A percentile compares a stretch with the other conserved stretches of the same genome.
Conservation (phyloP, 2,888 invertebrate species). For the Leistus spinibarbis region DNA sequence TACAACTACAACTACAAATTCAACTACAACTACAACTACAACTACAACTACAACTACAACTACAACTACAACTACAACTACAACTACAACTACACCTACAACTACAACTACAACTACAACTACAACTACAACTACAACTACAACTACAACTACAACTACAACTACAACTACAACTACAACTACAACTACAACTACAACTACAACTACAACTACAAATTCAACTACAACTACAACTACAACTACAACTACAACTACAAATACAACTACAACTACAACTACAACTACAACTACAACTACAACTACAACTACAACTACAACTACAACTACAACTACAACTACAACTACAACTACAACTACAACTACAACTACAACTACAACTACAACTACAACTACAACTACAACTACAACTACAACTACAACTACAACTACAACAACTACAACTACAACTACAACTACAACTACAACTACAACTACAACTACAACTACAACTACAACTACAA, state of each 20-base stretch:
- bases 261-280: too few relatives aligned
- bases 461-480: conserved; percentile 4
- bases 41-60: conserved; percentile 16
- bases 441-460: conserved; percentile 10
- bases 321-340: conserved; percentile 27
- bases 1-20: conserved; percentile 24
- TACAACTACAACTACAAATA: conserved; percentile 14
- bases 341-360: conserved; percentile 23
- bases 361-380: conserved; percentile 17
- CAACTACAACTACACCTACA: too few relatives aligned
- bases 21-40: conserved; percentile 25
- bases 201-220: conserved; percentile 31
- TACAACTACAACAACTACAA: conserved; percentile 19
- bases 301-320: conserved; percentile 23
- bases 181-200: conserved; percentile 29
- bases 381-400: conserved; percentile 15
- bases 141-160: neutral
- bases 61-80: neutral
- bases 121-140: too few relatives aligned
- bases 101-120: too few relatives aligned
- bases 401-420: conserved; percentile 19
- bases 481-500: conserved; percentile 10
- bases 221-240: conserved; percentile 30
- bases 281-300: conserved; percentile 24
- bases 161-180: conserved; percentile 27